Evolutionary conservation across 2,113 vertebrate species (phyloP).

Genomic region (Rhizomys pruinosus): DNA sequence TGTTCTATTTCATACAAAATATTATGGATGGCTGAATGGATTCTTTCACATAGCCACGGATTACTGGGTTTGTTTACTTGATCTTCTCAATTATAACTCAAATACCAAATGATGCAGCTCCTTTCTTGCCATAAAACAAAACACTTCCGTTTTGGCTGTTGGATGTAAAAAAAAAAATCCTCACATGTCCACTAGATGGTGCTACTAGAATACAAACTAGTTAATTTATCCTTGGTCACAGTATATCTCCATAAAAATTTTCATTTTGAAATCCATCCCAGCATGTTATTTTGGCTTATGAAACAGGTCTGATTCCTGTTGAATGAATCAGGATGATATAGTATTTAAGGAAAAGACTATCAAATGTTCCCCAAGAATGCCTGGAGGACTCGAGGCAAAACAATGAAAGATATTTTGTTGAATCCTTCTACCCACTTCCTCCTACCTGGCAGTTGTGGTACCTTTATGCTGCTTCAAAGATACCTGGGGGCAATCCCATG

Average conservation of each 20-base stretch:
- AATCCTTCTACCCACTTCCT: background rate
- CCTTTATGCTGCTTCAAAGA: background rate
- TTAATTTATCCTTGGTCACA: background rate
- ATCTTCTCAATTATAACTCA: background rate
- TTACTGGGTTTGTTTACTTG: slow-evolving; percentile 31
- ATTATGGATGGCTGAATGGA: background rate
- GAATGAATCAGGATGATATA: slow-evolving; percentile 49
- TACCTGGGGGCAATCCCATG: background rate
- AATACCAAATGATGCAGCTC: slow-evolving; percentile 1
- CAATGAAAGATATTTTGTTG: background rate
- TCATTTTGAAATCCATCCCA: slow-evolving; percentile 58
- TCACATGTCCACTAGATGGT: slow-evolving; percentile 83
- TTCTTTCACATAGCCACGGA: background rate
- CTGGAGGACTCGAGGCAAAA: background rate
- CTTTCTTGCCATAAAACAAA: background rate
- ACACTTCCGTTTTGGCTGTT: background rate
- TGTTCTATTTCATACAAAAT: slow-evolving; percentile 22
- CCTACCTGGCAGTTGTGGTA: background rate
- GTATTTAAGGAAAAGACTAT: slow-evolving; percentile 30
- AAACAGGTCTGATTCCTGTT: slow-evolving; percentile 32
- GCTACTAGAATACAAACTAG: slow-evolving; percentile 76
- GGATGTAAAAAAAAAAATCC: slow-evolving; percentile 19
- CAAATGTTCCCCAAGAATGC: background rate
- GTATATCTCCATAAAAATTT: background rate
- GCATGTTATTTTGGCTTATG: slow-evolving; percentile 45